A percentile compares a stretch with the other conserved stretches of the same genome.
Conservation (phyloP, 2,113 vertebrate species). For the Grallaria varia region DNA sequence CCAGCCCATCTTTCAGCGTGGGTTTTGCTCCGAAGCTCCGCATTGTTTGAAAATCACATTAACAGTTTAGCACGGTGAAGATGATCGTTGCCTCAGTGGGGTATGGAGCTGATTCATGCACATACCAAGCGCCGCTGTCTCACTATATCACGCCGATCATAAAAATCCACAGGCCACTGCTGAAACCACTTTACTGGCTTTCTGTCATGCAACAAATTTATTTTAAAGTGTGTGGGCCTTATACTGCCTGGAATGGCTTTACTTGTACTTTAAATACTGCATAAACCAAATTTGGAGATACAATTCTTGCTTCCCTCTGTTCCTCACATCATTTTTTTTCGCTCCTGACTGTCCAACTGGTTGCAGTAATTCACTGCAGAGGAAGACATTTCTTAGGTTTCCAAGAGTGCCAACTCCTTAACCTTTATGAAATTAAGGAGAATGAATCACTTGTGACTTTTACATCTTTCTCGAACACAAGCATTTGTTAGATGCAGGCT, state of each 20-base stretch:
- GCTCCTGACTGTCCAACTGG: conserved; percentile 44
- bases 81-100: neutral
- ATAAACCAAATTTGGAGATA: conserved; percentile 60
- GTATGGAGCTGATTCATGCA: conserved; percentile 13
- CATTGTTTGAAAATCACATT: conserved; percentile 4
- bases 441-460: conserved; percentile 53
- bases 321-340: neutral
- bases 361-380: conserved; percentile 45
- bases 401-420: neutral
- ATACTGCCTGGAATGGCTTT: conserved; percentile 40
- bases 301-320: conserved; percentile 21
- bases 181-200: conserved; percentile 39
- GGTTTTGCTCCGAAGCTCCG: neutral
- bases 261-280: conserved; percentile 55
- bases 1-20: neutral
- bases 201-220: conserved; percentile 64
- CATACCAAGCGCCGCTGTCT: neutral
- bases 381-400: conserved; percentile 25
- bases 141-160: conserved; percentile 28
- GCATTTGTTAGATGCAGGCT: conserved; percentile 19
- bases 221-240: conserved; percentile 59
- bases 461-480: neutral
- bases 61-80: neutral
- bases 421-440: conserved; percentile 56
- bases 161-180: too few relatives aligned